Evolutionary conservation across 2,113 vertebrate genomes (phyloP).

Genomic region (Platycercus adscitus): DNA sequence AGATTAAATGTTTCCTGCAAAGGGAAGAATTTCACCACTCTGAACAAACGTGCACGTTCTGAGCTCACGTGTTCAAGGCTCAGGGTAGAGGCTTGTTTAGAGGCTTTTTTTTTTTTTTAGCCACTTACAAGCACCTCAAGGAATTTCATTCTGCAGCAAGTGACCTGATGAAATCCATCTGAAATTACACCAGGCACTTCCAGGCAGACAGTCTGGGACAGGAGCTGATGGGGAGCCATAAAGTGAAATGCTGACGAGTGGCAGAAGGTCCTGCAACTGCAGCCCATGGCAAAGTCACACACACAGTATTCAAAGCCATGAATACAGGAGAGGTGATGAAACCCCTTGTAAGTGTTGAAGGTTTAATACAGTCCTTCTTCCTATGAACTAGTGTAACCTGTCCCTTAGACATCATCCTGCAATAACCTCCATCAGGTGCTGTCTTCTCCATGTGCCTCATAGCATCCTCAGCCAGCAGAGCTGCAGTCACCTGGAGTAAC

Average conservation of each 20-base stretch:
- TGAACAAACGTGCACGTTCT: not conserved
- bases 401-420: not conserved
- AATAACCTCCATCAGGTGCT: accelerated
- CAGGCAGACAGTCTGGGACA: not conserved
- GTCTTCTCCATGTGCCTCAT: accelerated
- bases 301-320: not conserved
- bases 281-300: not conserved
- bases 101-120: not conserved
- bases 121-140: not conserved
- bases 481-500: not conserved
- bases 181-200: conserved; percentile 30
- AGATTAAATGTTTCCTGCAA: not conserved
- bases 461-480: not conserved
- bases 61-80: not conserved
- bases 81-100: not conserved
- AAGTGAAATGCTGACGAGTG: not conserved
- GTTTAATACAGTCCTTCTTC: not conserved
- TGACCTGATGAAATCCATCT: not conserved
- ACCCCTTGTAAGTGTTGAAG: not conserved
- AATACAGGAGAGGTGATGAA: not conserved
- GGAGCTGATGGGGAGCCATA: not conserved
- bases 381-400: not conserved
- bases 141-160: conserved; percentile 29
- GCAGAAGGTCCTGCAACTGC: not conserved
- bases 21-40: not conserved